These are phyloP conservation scores for Ips typographus DNA, from an alignment of 1,140 invertebrate species.

Conservation along the genomic window DNA sequence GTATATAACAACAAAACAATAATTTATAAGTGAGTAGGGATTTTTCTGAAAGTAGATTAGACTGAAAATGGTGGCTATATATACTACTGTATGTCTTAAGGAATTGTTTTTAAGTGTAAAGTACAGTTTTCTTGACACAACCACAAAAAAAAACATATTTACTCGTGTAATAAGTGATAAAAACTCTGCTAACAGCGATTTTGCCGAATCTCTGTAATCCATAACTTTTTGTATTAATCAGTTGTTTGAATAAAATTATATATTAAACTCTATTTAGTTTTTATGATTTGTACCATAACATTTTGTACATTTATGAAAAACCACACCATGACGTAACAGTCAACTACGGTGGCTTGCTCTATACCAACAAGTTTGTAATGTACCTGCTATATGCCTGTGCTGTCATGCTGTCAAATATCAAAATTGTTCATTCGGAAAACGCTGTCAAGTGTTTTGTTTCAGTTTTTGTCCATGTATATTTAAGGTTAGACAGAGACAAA, in stretches of 20 bases:
- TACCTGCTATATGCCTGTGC: too few relatives aligned
- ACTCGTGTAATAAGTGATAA: neutral
- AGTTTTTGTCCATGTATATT: too few relatives aligned
- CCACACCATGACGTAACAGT: too few relatives aligned
- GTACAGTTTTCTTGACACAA: neutral
- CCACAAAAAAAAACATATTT: neutral
- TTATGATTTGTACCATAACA: neutral
- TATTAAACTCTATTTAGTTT: neutral
- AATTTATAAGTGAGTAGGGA: neutral
- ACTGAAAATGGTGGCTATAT: neutral
- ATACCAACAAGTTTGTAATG: too few relatives aligned
- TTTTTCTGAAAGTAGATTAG: neutral
- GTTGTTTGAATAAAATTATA: neutral
- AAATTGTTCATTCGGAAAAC: too few relatives aligned
- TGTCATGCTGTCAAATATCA: too few relatives aligned
- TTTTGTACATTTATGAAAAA: too few relatives aligned
- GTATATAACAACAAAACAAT: neutral
- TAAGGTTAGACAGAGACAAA: too few relatives aligned
- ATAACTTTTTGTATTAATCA: conserved; percentile 6
- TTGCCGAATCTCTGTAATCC: neutral
- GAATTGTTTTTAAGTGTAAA: neutral
- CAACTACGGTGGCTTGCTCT: too few relatives aligned
- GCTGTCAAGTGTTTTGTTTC: too few relatives aligned
- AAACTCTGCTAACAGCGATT: neutral
- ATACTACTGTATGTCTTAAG: neutral